phyloP scores from a whole-genome alignment of 2,113 vertebrate species.

The Nycticorax nycticorax region DNA sequence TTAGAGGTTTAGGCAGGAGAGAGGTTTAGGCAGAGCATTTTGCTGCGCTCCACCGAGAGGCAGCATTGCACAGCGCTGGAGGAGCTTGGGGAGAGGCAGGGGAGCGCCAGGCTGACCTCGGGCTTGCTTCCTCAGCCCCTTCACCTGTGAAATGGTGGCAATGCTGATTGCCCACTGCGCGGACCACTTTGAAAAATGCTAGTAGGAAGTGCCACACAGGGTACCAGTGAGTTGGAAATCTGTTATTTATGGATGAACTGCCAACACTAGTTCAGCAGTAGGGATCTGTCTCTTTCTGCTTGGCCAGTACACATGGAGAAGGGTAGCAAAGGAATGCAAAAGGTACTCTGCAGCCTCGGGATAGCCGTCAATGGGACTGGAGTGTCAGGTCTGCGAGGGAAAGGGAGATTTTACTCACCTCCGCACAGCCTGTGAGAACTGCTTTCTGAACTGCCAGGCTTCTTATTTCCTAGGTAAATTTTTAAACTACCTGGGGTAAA shows the following conservation, averaged over 20 bases:
- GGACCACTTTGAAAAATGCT: not conserved
- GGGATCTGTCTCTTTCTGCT: not conserved
- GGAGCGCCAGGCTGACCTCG: not conserved
- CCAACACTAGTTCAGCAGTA: not conserved
- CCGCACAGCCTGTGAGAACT: not conserved
- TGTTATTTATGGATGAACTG: not conserved
- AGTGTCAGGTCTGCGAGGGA: not conserved
- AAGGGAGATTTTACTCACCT: not conserved
- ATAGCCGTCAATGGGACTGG: not conserved
- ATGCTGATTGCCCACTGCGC: too few relatives aligned
- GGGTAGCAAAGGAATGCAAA: not conserved
- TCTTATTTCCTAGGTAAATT: not conserved
- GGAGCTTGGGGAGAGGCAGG: not conserved
- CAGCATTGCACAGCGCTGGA: not conserved
- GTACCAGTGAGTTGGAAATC: not conserved
- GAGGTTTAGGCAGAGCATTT: not conserved
- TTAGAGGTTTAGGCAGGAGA: not conserved
- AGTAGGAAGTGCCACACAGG: not conserved
- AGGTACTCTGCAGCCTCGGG: not conserved
- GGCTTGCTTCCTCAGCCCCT: not conserved
- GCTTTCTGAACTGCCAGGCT: not conserved
- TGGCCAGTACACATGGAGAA: not conserved
- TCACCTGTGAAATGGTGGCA: not conserved
- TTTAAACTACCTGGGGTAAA: not conserved
- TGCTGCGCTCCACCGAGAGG: not conserved